Evolutionary conservation across 2,797 vertebrate genomes (phyloP).

Genomic region (Lepilemur septentrionalis): DNA sequence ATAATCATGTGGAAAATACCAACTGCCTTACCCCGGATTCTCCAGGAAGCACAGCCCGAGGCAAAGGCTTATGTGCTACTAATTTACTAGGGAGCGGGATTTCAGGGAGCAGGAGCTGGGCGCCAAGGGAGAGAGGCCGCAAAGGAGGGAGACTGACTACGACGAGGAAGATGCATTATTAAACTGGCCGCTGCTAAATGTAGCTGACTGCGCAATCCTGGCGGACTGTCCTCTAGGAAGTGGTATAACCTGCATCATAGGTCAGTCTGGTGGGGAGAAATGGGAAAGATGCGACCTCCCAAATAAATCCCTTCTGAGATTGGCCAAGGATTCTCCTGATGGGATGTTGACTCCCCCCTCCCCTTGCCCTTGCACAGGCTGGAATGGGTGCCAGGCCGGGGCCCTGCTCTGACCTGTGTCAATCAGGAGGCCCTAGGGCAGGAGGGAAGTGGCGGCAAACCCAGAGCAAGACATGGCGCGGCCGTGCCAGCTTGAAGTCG

Average conservation of each 20-base stretch:
- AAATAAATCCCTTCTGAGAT: background rate
- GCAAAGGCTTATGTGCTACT: background rate
- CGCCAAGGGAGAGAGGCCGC: background rate
- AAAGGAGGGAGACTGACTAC: background rate
- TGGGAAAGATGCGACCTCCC: background rate
- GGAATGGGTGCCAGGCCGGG: background rate
- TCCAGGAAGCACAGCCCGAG: background rate
- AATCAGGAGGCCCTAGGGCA: background rate
- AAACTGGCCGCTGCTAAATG: fast-evolving
- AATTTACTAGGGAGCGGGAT: background rate
- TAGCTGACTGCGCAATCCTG: background rate
- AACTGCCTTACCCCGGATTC: background rate
- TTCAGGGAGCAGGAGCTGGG: background rate
- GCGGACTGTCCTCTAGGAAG: background rate
- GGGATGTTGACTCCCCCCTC: background rate
- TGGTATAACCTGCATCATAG: no score
- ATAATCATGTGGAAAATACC: slow-evolving; percentile 1
- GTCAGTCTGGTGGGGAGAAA: background rate
- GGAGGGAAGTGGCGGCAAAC: background rate
- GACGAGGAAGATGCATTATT: background rate
- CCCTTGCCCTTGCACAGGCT: no score
- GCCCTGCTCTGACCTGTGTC: background rate
- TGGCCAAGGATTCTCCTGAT: background rate
- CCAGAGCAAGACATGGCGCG: no score
- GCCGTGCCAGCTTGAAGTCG: background rate